Evolutionary conservation across 2,113 vertebrate species (phyloP).

Genomic region (Sciurus niger): DNA sequence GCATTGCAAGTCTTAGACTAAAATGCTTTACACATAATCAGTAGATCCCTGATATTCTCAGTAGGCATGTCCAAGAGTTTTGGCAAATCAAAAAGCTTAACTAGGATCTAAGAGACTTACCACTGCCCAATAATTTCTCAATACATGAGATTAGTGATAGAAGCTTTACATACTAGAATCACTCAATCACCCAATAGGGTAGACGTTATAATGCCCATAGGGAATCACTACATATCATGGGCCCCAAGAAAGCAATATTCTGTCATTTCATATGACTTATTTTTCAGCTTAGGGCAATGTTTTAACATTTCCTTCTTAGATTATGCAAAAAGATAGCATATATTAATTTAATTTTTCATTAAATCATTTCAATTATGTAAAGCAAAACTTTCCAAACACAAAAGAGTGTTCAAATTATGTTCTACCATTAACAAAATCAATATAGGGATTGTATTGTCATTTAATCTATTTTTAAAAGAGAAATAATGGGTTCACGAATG

Average conservation of each 20-base stretch:
- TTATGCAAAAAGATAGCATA: background rate
- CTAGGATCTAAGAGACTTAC: constrained; percentile 17
- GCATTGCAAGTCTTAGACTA: constrained; percentile 9
- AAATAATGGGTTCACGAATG: constrained; percentile 37
- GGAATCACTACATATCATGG: constrained; percentile 1
- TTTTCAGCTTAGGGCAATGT: background rate
- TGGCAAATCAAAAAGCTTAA: constrained; percentile 58
- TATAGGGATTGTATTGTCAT: background rate
- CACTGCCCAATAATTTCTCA: background rate
- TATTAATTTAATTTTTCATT: constrained; percentile 47
- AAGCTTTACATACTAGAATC: background rate
- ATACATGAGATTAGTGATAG: background rate
- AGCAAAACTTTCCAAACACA: constrained; percentile 9
- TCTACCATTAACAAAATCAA: background rate
- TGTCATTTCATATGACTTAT: background rate
- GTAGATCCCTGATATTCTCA: constrained; percentile 16
- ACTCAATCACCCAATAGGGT: background rate
- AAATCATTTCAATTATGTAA: background rate
- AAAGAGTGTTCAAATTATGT: background rate
- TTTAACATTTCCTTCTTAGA: constrained; percentile 14
- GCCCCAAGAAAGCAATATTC: constrained; percentile 32
- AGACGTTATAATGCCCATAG: background rate
- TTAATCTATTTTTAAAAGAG: constrained; percentile 19
- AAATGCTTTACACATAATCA: constrained; percentile 53
- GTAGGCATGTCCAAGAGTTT: background rate